Base-by-base conservation (phyloP, 1,140 invertebrate species). In the Olivierus martensii region DNA sequence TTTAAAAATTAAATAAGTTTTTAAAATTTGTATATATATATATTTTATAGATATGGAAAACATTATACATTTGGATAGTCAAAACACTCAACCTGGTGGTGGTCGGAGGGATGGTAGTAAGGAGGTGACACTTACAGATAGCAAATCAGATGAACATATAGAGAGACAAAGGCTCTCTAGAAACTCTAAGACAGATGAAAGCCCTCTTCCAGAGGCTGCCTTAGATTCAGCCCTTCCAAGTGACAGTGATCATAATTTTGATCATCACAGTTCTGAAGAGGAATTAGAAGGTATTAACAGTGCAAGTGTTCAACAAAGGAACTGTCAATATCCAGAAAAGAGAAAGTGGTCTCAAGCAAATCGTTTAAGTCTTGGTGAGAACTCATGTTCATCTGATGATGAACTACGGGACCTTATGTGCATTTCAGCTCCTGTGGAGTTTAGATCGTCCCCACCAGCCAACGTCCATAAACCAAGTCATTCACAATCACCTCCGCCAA, bases 251-350 rank as follows among this genome's bases (percentile, higher is more conserved):
- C 68, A 70, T 66, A 71, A 69, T 55, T 56, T 82, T 82, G 59
- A 60, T 34, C 83, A 87, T 62, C 85, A 89, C 71, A 88, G 84
- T 66, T 89, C 85, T 18, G 87, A 91, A 68, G 87, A 91, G 66
- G 87, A 90, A 69, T 72, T 90, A 46, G 84, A 88, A 73, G 83
- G 84, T 59, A 84, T 85, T 61, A 82, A 82, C 65, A 77, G 73
- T 41, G 51, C 54, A 11, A 46, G 45, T 22, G 44, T 15, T 15
- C 35, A 18, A 12, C 37, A 28, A 9, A 28, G 9, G 11, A 38
- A 34, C 5, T 34, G 21, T 35, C 45, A 48, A 21, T 38, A 34
- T 35, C 77, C 81, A 0, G 82, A 84, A 69, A 85, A 85, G 68
- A 73, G 84, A 49, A 85, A 84, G 43, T 52, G 50, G 55, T 18